Base-by-base conservation (phyloP, 2,797 vertebrate genomes). In the Chelon auratus region DNA sequence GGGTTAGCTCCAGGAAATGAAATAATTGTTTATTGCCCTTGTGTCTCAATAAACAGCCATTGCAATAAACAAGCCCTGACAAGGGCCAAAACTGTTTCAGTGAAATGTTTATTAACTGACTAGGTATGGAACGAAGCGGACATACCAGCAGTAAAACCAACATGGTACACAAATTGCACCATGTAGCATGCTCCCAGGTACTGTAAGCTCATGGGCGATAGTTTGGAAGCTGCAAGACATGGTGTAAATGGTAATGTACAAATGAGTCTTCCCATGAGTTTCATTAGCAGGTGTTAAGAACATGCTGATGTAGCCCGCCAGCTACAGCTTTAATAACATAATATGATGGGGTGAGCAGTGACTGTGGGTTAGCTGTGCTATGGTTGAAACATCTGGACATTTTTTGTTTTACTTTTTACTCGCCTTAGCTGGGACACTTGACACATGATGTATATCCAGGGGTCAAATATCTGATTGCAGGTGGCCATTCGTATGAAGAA, bases 391-490 rank as follows among this genome's bases (percentile, higher is more conserved):
- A 40, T n/a, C 62, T 39, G 1, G 10, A 33, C 0, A 3, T 40
- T 60, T n/a, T 64, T 43, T 0, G 0, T n/a, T 63, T 56, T 13
- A 64, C 52, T 53, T 84, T 81, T 83, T 87, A 95, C 93, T 95
- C 93, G 93, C 94, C 93, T 94, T 68, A 93, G 67, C 42, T 22
- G 62, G 77, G 87, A 81, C 81, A 88, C 82, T 78, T 93, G 89
- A 87, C 62, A 91, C 36, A 96, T 90, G 93, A 97, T 99, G 93
- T 98, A 98, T 69, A 97, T 96, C 97, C 97, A 98, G 68, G 97
- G 97, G 87, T 98, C 96, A 72, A 95, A 93, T 87, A 98, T 98
- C 92, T 99, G 97, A 93, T 97, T 98, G 94, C 95, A 96, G 68
- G 95, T 95, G 85, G 95, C 96, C 90, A 98, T 91, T 54, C 97